Evolutionary conservation across 2,888 invertebrate genomes (phyloP), one percentile per base, ranked within the genome.

Genomic region (Lissocephala sabroskyi): DNA sequence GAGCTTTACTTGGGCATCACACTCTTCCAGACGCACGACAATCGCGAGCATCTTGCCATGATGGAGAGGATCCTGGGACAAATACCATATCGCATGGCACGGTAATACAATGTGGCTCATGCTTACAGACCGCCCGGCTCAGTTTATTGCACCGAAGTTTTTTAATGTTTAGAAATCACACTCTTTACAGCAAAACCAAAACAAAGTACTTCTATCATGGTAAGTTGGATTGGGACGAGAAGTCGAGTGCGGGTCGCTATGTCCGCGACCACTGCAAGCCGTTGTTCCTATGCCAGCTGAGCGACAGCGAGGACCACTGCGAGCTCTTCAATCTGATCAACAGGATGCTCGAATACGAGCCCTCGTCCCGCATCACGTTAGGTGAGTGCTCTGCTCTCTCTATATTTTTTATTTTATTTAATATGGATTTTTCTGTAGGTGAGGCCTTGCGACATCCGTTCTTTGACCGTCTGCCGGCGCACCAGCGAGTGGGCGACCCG

Each of bases 11-110:
- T 97, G 82, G 98, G 98, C 71, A 96, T 96, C 82, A 98, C 98
- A 56, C 89, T 99, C 67, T 99, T 99, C 89, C 97, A 99, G 90
- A 99, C 99, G 30, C 99, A 99, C 86, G 98, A 99, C 87, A 99
- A 99, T 87, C 91, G 97, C 65, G 99, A 99, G 85, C 99, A 99
- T 87, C 89, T 99, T 82, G 99, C 99, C 66, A 99, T 99, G 98
- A 99, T 99, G 99, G 98, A 99, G 86, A 88, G 98, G 76, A 98
- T 99, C 79, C 88, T 99, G 56, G 98, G 99, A 54, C 92, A 95
- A 68, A 92, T 99, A 83, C 98, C 99, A 44, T 94, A 94, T 87
- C 91, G 85, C 59, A 85, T 85, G 85, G 85, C 85, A 82, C 83
- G 97, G 96, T 95, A 86, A 83, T 84, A 73, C 77, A 81, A 81